Conservation (phyloP, 35 echinoderm and acorn worm species). For the Acanthaster planci region DNA sequence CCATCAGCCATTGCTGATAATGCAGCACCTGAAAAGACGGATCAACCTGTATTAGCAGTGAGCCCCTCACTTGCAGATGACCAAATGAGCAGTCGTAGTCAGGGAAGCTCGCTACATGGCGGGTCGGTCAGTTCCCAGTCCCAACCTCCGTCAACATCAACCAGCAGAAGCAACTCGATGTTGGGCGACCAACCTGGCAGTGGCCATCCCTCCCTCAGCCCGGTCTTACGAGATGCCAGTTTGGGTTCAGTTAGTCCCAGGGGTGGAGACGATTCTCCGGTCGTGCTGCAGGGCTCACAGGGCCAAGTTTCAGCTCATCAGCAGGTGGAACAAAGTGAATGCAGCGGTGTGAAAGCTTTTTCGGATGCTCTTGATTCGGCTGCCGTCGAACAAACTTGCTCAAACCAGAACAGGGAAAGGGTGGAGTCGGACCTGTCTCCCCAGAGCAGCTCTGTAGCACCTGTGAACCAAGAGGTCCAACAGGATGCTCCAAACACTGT, state of each 20-base stretch:
- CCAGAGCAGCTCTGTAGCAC: not conserved
- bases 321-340: not conserved
- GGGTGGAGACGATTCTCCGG: not conserved
- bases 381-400: not conserved
- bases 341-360: not conserved
- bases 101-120: not conserved
- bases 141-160: not conserved
- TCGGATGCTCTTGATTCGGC: not conserved
- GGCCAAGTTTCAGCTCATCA: no score
- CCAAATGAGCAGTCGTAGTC: conserved; percentile 10
- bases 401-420: no score
- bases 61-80: not conserved
- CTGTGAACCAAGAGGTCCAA: not conserved
- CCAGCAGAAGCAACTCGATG: conserved; percentile 13
- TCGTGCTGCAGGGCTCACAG: no score
- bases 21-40: not conserved
- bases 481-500: not conserved
- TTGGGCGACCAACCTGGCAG: not conserved
- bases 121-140: not conserved
- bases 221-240: not conserved
- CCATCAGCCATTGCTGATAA: not conserved
- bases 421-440: no score
- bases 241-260: not conserved
- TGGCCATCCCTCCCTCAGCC: conserved; percentile 9
- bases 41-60: not conserved